phyloP scores from a whole-genome alignment of 2,113 vertebrate species.

The Nothocercus nigrocapillus region DNA sequence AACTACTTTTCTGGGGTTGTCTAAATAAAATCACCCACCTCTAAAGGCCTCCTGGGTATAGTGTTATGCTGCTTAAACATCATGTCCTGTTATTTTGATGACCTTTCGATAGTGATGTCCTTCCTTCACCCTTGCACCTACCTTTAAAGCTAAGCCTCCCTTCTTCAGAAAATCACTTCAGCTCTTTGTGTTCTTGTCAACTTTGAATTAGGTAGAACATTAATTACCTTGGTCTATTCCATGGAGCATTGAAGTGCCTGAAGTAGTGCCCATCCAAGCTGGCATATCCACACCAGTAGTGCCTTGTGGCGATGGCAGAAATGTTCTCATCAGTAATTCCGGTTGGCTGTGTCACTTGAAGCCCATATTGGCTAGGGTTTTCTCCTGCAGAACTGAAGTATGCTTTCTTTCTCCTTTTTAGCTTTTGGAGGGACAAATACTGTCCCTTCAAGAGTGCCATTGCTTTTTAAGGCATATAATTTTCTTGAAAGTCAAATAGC shows the following conservation, averaged over 20 bases:
- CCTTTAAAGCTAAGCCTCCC: background rate
- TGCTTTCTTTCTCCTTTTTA: background rate
- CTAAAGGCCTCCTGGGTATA: background rate
- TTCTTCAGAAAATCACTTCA: background rate
- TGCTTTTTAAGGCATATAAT: background rate
- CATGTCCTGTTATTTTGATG: background rate
- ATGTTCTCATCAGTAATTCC: background rate
- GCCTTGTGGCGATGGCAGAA: background rate
- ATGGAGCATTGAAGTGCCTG: background rate
- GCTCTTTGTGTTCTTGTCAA: background rate
- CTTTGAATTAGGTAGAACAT: background rate
- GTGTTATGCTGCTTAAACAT: background rate
- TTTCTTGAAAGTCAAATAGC: background rate
- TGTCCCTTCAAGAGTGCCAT: background rate
- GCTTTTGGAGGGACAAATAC: background rate
- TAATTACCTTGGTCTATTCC: background rate
- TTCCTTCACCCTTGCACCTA: background rate
- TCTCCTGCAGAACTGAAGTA: background rate
- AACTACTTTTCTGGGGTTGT: background rate
- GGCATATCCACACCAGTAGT: rapidly evolving
- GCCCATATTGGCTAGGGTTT: background rate
- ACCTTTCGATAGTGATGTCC: background rate
- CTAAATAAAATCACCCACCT: background rate
- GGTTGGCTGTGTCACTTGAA: background rate
- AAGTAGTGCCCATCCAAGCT: background rate